phyloP scores from a whole-genome alignment of 2,888 invertebrate genomes.

The Lydus trimaculatus region DNA sequence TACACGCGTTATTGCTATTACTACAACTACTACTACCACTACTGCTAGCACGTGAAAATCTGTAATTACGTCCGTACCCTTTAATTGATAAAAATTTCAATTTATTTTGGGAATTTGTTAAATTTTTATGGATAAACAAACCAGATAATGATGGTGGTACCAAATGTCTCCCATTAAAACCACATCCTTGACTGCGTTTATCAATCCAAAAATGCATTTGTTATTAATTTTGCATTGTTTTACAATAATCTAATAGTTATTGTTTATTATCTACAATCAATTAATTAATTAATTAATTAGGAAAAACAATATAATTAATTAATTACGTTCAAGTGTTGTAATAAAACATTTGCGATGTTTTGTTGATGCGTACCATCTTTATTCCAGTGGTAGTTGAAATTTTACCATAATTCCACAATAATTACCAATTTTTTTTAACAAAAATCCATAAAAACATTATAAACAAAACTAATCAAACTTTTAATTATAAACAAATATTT shows the following conservation, averaged over 20 bases:
- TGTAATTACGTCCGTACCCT: conserved; percentile 48
- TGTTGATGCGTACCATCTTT: neutral
- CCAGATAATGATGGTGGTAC: conserved; percentile 73
- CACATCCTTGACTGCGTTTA: conserved; percentile 80
- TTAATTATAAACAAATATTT: neutral
- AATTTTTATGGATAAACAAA: conserved; percentile 18
- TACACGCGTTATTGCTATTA: neutral
- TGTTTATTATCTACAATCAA: neutral
- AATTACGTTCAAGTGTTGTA: neutral
- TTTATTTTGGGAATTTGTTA: neutral
- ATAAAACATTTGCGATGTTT: neutral
- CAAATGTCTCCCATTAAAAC: conserved; percentile 75
- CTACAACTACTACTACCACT: neutral
- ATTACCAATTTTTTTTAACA: neutral
- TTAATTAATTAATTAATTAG: neutral
- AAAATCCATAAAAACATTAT: neutral
- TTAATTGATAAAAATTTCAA: neutral
- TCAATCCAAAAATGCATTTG: conserved; percentile 90
- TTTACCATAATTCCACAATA: neutral
- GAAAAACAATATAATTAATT: too few species aligned
- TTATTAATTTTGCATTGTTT: conserved; percentile 8
- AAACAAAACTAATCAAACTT: neutral
- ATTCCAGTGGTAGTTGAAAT: neutral
- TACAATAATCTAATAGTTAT: too few species aligned
- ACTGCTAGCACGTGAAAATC: conserved; percentile 42